Percentiles rank a stretch among this genome's conserved stretches.
These are phyloP conservation scores for Drosophila conformis DNA, from an alignment of 2,888 invertebrate species.

Conservation along the genomic window DNA sequence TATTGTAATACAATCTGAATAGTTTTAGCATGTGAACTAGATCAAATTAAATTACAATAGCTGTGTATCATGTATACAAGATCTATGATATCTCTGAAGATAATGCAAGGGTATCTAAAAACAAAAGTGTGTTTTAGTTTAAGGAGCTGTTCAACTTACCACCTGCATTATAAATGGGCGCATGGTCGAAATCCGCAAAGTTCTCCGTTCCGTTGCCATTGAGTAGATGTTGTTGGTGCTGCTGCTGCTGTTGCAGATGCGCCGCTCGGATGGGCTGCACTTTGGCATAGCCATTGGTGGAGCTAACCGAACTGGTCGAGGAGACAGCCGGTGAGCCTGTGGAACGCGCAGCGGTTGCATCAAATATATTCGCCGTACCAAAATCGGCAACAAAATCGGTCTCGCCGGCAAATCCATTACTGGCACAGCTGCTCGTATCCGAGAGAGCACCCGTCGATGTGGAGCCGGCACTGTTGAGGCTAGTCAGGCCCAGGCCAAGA, in stretches of 20 bases:
- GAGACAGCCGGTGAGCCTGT: slow-evolving; percentile 76
- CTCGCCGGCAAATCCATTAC: slow-evolving; percentile 84
- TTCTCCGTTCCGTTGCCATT: slow-evolving; percentile 84
- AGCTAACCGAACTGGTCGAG: slow-evolving; percentile 71
- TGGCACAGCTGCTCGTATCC: slow-evolving; percentile 83
- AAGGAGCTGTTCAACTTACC: slow-evolving; percentile 81
- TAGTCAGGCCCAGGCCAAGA: slow-evolving; percentile 61
- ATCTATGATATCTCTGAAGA: background rate
- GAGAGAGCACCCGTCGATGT: slow-evolving; percentile 82
- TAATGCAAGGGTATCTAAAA: slow-evolving; percentile 1
- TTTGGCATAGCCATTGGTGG: slow-evolving; percentile 83
- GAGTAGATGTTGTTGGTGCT: slow-evolving; percentile 45
- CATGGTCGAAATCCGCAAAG: slow-evolving; percentile 91
- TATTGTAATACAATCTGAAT: background rate
- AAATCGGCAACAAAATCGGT: slow-evolving; percentile 90
- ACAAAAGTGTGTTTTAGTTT: background rate
- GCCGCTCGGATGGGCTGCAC: slow-evolving; percentile 80
- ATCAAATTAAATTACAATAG: background rate
- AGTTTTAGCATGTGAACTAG: background rate
- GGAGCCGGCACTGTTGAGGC: slow-evolving; percentile 79
- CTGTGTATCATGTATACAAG: background rate
- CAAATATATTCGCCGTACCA: slow-evolving; percentile 90
- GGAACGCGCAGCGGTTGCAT: slow-evolving; percentile 86
- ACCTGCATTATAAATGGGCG: slow-evolving; percentile 88
- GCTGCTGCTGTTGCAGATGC: slow-evolving; percentile 66